Conservation (phyloP, 2,797 vertebrate species). For the Intellagama lesueurii region DNA sequence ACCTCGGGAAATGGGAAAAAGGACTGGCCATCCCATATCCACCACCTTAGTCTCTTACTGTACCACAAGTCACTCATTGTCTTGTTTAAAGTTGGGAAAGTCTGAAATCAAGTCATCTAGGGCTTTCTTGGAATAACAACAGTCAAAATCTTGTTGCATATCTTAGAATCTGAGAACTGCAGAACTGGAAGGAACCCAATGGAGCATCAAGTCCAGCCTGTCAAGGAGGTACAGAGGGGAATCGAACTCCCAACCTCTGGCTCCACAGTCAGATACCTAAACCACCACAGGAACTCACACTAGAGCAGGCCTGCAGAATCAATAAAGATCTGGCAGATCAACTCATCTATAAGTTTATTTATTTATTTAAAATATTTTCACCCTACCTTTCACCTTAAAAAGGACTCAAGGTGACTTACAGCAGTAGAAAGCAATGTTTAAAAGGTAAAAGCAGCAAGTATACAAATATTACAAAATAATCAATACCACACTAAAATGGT, state of each 20-base stretch:
- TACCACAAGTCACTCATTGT: neutral
- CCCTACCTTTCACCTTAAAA: neutral
- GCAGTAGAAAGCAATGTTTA: neutral
- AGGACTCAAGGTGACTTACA: neutral
- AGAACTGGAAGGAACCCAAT: no score
- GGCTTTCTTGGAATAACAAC: neutral
- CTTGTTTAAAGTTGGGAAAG: neutral
- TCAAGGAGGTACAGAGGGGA: no score
- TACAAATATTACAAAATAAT: neutral
- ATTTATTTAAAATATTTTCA: no score
- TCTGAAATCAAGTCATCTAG: neutral
- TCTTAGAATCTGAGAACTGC: neutral
- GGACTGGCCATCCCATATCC: neutral
- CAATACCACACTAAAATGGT: no score
- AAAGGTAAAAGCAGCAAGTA: neutral
- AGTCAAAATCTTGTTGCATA: neutral
- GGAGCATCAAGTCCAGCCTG: no score
- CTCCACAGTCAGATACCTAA: no score
- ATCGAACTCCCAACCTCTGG: no score
- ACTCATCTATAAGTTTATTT: no score
- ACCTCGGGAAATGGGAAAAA: neutral
- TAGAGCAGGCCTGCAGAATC: no score
- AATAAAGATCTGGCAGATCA: no score
- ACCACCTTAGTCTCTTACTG: neutral
- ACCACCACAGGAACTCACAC: no score